A percentile compares a stretch with the other conserved stretches of the same genome.
phyloP scores from a whole-genome alignment of 2,113 vertebrate genomes.

The Quiscalus mexicanus region DNA sequence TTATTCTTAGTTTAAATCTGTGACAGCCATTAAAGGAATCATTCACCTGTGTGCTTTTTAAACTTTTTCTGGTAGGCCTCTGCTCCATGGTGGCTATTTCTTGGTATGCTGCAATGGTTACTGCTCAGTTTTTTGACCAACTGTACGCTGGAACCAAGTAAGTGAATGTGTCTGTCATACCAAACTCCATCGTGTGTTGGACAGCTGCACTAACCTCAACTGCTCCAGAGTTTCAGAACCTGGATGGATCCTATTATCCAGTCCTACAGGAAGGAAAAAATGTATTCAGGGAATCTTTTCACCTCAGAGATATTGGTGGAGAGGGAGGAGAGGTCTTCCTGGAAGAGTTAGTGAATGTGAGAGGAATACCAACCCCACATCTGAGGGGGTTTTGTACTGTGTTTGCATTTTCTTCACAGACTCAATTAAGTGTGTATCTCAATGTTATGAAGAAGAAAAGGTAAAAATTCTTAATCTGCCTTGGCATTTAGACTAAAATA shows the following conservation, averaged over 20 bases:
- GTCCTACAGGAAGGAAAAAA: not conserved
- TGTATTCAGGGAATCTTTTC: not conserved
- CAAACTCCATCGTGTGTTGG: not conserved
- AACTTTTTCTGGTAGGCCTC: slow-evolving; percentile 57
- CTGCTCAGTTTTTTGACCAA: slow-evolving; percentile 68
- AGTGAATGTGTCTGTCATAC: not conserved
- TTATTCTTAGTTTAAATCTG: not conserved
- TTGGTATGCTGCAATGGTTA: slow-evolving; percentile 74
- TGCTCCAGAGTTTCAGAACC: not conserved
- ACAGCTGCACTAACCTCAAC: not conserved
- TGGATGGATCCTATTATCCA: not conserved
- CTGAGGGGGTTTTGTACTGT: not conserved
- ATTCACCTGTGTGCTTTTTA: not conserved
- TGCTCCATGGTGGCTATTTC: slow-evolving; percentile 72
- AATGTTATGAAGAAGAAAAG: not conserved
- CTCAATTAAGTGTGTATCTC: not conserved
- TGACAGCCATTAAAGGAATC: not conserved
- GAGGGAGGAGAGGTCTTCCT: not conserved
- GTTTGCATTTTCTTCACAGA: not conserved
- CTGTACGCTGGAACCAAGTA: slow-evolving; percentile 67
- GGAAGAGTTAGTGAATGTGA: not conserved
- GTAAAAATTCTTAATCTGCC: not conserved
- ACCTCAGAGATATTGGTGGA: not conserved
- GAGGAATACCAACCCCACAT: not conserved
- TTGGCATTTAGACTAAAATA: not conserved